Conservation (phyloP, 2,888 invertebrate genomes). For the Apamea sordens region DNA sequence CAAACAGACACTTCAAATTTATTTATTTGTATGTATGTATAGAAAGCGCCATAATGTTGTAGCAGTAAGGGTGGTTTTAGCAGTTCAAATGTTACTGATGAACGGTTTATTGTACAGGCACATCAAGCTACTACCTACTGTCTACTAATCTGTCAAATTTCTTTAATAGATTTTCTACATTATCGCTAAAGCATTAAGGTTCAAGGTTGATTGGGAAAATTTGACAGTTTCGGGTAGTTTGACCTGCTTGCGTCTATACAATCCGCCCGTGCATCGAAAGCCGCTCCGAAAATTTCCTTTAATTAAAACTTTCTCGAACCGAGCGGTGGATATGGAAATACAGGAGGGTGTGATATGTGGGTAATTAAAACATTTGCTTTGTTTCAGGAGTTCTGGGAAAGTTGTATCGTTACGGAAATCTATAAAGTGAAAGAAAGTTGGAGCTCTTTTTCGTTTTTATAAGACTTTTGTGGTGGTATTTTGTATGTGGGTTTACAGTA, state of each 20-base stretch:
- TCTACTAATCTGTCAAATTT: no score
- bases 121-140: no score
- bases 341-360: constrained; percentile 35
- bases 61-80: not conserved
- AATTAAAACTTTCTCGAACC: constrained; percentile 69
- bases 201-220: no score
- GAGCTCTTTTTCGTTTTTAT: not conserved
- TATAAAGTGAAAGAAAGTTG: not conserved
- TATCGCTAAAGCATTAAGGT: no score
- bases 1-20: not conserved
- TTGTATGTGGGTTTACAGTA: not conserved
- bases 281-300: constrained; percentile 63
- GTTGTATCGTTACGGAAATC: constrained; percentile 12
- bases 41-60: not conserved
- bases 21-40: not conserved
- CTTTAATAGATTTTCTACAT: no score
- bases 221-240: no score
- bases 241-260: constrained; percentile 11
- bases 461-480: not conserved
- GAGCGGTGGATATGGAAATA: constrained; percentile 28
- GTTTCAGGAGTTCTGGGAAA: not conserved
- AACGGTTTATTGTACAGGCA: not conserved
- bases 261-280: constrained; percentile 30
- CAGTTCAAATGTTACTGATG: not conserved
- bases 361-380: constrained; percentile 35